Evolutionary conservation across 2,797 vertebrate genomes (phyloP), one percentile per base, ranked within the genome.

Genomic region (Miichthys miiuy): DNA sequence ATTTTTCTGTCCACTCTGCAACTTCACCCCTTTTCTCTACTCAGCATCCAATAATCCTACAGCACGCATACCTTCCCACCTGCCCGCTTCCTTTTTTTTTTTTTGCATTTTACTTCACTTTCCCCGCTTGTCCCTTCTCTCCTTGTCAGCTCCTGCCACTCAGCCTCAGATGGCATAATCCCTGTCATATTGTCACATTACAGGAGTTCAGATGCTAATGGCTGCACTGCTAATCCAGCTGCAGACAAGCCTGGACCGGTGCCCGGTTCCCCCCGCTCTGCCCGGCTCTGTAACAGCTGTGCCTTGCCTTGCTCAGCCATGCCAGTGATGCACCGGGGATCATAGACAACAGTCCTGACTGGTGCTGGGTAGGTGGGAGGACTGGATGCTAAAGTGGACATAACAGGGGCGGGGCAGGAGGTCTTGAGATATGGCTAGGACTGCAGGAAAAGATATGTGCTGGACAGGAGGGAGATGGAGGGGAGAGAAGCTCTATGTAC

Each of bases 101-200:
- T 64, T 83, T 70, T 75, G 61, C 72, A 66, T 79, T 71, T 71
- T 68, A 50, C 75, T 72, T 61, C 55, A 23, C 34, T 56, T 9
- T 38, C 34, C 47, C 54, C 62, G 58, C 41, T 58, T 58, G 13
- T 70, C 69, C 62, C 60, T 44, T 64, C 55, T 64, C 74, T 75
- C 64, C 55, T 50, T 70, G 62, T 81, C 84, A 57, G 75, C 71
- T 72, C 81, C 70, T 80, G 81, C 84, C 87, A 72, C 78, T 84
- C 66, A 71, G 70, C 89, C 88, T 83, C 84, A 87, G 85, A 88
- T 79, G 86, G 85, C 85, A 85, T 93, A 93, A 92, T 94, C 92
- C 87, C 77, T 93, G 88, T 93, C 93, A 94, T 93, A 94, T 91
- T 94, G 93, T 94, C 93, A 93, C 82, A 93, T 94, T 93, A 94